Percentiles rank a stretch among this genome's conserved stretches.
Evolutionary conservation across 2,888 invertebrate genomes (phyloP).

Genomic region (Mactromeris polynyma): DNA sequence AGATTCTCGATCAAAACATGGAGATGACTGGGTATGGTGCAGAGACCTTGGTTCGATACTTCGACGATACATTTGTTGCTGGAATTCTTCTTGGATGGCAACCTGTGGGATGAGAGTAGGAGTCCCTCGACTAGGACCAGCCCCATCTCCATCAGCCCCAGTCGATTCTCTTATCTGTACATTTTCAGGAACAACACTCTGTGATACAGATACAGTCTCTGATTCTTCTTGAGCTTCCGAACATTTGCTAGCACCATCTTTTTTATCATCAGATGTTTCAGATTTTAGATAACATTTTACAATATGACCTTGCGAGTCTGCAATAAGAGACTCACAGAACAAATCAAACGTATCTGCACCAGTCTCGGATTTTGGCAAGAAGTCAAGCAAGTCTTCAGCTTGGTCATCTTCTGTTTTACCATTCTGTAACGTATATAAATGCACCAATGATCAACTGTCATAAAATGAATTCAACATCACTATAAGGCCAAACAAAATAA

Average conservation of each 20-base stretch:
- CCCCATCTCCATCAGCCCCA: slow-evolving; percentile 14
- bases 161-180: background rate
- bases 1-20: background rate
- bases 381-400: slow-evolving; percentile 79
- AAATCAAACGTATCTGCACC: slow-evolving; percentile 78
- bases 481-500: too few species aligned
- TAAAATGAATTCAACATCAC: too few species aligned
- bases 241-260: background rate
- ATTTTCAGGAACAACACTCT: background rate
- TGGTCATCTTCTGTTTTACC: slow-evolving; percentile 76
- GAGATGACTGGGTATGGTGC: slow-evolving; percentile 21
- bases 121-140: background rate
- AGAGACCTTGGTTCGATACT: slow-evolving; percentile 54
- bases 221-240: background rate
- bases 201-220: background rate
- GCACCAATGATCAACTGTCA: too few species aligned
- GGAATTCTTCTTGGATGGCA: slow-evolving; percentile 58
- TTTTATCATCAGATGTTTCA: slow-evolving; percentile 19
- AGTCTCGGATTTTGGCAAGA: slow-evolving; percentile 66
- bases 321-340: slow-evolving; percentile 81
- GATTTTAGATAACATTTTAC: slow-evolving; percentile 74
- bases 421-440: slow-evolving; percentile 68
- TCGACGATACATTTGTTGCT: slow-evolving; percentile 58
- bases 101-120: slow-evolving; percentile 14
- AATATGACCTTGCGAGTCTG: slow-evolving; percentile 78